Conservation (phyloP, 2,797 vertebrate genomes). For the Psittacula echo region DNA sequence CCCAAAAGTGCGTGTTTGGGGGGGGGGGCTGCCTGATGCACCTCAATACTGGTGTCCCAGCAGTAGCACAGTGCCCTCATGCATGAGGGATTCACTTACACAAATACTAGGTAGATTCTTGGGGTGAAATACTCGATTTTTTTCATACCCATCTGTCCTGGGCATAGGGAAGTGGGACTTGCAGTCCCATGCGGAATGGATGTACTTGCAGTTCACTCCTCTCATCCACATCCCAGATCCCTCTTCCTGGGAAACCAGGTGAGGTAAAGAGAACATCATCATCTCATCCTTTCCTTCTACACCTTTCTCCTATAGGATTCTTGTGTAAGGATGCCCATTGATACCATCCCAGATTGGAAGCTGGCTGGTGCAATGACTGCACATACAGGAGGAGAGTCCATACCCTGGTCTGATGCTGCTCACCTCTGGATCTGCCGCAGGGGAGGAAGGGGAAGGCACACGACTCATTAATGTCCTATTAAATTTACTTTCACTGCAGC, state of each 20-base stretch:
- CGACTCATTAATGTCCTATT: accelerated
- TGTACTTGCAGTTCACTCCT: not conserved
- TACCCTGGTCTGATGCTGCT: not conserved
- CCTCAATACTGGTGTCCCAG: accelerated
- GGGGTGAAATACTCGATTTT: not conserved
- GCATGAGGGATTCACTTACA: not conserved
- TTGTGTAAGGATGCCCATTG: accelerated
- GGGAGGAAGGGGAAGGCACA: not conserved
- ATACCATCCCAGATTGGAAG: not conserved
- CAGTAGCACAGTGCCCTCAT: not conserved
- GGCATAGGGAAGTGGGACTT: not conserved
- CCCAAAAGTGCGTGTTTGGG: accelerated
- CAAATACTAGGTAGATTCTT: not conserved
- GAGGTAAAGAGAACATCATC: not conserved
- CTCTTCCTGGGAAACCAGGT: not conserved
- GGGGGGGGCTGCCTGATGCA: not conserved
- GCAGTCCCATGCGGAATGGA: too few relatives aligned
- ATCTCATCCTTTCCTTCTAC: not conserved
- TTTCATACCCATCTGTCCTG: not conserved
- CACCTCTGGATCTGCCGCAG: accelerated
- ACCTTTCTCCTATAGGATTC: not conserved
- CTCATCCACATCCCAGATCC: not conserved
- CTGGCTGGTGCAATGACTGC: not conserved
- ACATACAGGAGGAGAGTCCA: not conserved
- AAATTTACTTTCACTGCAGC: constrained; percentile 1